Conservation (phyloP, 2,888 invertebrate genomes). For the Macaria notata region DNA sequence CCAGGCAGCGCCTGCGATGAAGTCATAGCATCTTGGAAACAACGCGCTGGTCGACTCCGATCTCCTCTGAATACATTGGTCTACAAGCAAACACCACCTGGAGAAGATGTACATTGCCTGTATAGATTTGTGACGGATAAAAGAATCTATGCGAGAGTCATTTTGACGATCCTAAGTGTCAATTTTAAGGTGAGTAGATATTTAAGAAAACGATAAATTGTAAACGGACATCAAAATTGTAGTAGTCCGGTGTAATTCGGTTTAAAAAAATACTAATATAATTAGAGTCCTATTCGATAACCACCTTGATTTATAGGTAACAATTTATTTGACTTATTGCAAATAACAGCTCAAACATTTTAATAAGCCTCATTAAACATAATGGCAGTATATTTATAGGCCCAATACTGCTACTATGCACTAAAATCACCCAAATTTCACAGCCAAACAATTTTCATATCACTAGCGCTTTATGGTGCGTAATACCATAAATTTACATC, state of each 20-base stretch:
- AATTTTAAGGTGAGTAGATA: conserved; percentile 85
- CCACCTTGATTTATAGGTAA: no score
- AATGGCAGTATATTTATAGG: no score
- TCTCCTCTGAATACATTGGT: conserved; percentile 94
- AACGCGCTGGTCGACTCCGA: conserved; percentile 87
- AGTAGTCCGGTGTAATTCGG: no score
- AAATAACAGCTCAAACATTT: no score
- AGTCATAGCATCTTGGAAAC: conserved; percentile 92
- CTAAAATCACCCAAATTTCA: background rate
- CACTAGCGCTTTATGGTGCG: background rate
- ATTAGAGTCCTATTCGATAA: no score
- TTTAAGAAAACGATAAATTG: no score
- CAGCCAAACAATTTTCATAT: conserved; percentile 2
- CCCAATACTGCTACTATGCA: no score
- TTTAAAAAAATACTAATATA: no score
- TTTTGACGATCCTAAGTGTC: conserved; percentile 89
- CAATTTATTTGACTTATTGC: no score
- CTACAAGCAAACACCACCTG: conserved; percentile 89
- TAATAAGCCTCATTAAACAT: no score
- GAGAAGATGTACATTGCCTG: conserved; percentile 89
- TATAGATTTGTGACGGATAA: conserved; percentile 93
- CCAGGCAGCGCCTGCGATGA: conserved; percentile 93
- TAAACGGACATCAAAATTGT: no score
- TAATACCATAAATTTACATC: conserved; percentile 11
- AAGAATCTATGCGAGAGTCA: conserved; percentile 90